These are phyloP conservation scores for Melanophora roralis DNA, from an alignment of 2,888 invertebrate genomes.

Conservation along the genomic window DNA sequence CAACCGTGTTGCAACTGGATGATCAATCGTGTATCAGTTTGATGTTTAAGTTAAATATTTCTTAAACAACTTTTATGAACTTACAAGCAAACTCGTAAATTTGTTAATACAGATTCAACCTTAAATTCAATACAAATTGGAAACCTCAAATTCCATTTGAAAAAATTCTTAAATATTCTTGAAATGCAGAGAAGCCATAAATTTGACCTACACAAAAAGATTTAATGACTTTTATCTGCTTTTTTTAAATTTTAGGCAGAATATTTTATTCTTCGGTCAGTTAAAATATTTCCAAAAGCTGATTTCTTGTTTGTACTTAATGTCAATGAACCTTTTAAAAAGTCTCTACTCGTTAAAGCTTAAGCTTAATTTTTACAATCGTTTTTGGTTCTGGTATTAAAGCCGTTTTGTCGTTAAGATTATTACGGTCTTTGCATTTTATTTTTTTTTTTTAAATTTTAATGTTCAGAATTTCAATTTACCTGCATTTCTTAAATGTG, in stretches of 20 bases:
- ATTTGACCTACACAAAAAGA: neutral
- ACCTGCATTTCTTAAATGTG: slow-evolving; percentile 33
- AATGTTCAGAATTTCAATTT: neutral
- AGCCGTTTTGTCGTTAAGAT: neutral
- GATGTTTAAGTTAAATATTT: no score
- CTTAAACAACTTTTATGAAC: no score
- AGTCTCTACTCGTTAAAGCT: neutral
- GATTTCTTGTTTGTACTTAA: neutral
- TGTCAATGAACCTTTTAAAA: slow-evolving; percentile 19
- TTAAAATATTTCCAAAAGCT: neutral
- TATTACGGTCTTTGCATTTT: neutral
- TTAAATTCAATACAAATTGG: no score
- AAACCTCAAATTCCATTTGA: no score
- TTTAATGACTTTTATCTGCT: neutral
- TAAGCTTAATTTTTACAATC: neutral
- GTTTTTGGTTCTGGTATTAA: neutral
- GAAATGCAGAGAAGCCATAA: neutral
- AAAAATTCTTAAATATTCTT: no score
- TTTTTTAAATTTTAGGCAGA: neutral
- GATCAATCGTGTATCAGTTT: no score
- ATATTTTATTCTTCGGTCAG: neutral
- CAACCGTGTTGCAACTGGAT: no score
- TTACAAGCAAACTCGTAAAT: no score
- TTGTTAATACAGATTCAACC: no score
- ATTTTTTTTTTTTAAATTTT: neutral